Evolutionary conservation across 2,888 invertebrate genomes (phyloP), one percentile per base, ranked within the genome.

Genomic region (Strigamia maritima): DNA sequence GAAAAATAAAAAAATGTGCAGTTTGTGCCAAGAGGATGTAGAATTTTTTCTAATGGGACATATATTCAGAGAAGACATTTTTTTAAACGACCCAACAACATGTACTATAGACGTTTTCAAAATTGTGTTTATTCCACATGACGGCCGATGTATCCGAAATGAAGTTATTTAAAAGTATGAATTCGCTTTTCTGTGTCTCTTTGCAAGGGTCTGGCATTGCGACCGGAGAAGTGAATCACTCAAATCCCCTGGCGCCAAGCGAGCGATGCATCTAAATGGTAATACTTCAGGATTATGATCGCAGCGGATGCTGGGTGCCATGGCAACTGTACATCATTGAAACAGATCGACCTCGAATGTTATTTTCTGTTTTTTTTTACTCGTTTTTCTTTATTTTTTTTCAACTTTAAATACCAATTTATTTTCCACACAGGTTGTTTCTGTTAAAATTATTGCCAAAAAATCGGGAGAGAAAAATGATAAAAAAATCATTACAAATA

Each of bases 281-380:
- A 75, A 75, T 75, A 31, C 75, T 31, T 75, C 75, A 75, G 35
- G 75, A 75, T 75, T 75, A 75, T 75, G 75, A 75, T 35, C 75
- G 28, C 75, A 28, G 26, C 70, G 28, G 31, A 75, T 35, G 75
- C 75, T 35, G 75, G 75, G 16, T 75, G 75, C 75, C 75, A 35
- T 35, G 75, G 75, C 19, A 12, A 70, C 70, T 24, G 44, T 44
- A 44, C 44, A 44, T 44, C 44, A 44, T 44, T 44, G 44, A 44
- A 44, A 44, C 44, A 44, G 44, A 44, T 44, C 44, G 44, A 44
- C 44, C 44, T 44, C 44, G 44, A 44, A 44, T 44, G 44, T 44
- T 44, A n/a, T 44, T 44, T 44, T 44, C 44, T 44, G 14, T 16
- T 44, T 44, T 44, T 40, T 44, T 2, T 2, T 10, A 1, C 44